These are phyloP conservation scores for Coryphaenoides rupestris DNA, from an alignment of 2,113 vertebrate genomes.

Conservation along the genomic window DNA sequence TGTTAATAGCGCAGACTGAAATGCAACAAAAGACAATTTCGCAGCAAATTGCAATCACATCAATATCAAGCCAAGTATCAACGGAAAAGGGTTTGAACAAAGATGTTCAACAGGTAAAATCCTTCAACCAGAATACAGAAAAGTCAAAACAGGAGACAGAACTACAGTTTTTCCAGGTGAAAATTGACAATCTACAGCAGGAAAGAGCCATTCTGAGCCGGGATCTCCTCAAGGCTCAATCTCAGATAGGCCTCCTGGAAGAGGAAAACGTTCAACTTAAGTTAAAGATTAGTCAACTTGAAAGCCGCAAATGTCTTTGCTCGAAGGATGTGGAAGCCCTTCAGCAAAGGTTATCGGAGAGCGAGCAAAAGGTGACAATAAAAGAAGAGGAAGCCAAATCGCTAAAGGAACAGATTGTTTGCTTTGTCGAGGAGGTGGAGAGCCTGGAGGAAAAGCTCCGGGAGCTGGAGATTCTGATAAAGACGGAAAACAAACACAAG, in stretches of 20 bases:
- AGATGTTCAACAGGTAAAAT: no score
- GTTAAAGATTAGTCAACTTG: slow-evolving; percentile 49
- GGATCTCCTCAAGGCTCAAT: slow-evolving; percentile 63
- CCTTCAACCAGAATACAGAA: slow-evolving; percentile 45
- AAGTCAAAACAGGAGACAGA: slow-evolving; percentile 70
- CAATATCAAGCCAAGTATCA: no score
- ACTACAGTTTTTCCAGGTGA: slow-evolving; percentile 45
- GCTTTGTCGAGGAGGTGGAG: slow-evolving; percentile 57
- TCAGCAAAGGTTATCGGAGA: slow-evolving; percentile 64
- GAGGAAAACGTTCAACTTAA: slow-evolving; percentile 65
- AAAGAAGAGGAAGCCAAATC: slow-evolving; percentile 64
- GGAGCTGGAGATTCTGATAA: slow-evolving; percentile 33
- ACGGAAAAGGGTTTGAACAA: no score
- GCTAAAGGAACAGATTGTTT: slow-evolving; percentile 52
- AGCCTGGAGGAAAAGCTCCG: slow-evolving; percentile 61
- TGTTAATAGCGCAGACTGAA: no score
- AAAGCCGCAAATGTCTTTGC: slow-evolving; percentile 66
- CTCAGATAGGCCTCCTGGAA: slow-evolving; percentile 55
- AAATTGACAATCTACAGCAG: slow-evolving; percentile 66
- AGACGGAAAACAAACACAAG: slow-evolving; percentile 42
- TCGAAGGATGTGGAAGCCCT: slow-evolving; percentile 61
- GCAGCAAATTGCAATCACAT: no score
- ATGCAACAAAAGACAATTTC: no score
- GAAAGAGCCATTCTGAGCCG: slow-evolving; percentile 45
- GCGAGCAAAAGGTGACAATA: slow-evolving; percentile 65